A percentile compares a stretch with the other conserved stretches of the same genome.
Evolutionary conservation across 1,140 invertebrate genomes (phyloP).

Genomic region (Triops longicaudatus): DNA sequence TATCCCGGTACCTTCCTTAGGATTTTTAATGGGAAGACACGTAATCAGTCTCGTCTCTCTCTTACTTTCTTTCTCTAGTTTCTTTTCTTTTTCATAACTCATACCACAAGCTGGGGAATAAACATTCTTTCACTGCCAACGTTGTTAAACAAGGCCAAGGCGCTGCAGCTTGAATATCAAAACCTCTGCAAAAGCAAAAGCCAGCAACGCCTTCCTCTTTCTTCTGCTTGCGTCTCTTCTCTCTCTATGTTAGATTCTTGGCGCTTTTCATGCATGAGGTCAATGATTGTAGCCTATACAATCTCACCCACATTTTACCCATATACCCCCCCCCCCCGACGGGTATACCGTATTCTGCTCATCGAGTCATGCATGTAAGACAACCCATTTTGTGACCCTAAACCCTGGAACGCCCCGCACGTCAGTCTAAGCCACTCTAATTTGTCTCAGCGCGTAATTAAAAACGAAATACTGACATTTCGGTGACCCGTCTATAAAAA

Average conservation of each 20-base stretch:
- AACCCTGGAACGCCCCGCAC: slow-evolving; percentile 2
- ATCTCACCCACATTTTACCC: neutral
- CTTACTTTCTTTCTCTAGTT: too few species aligned
- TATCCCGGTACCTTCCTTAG: neutral
- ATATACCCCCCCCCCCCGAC: neutral
- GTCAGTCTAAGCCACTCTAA: slow-evolving; percentile 1
- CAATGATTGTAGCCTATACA: neutral
- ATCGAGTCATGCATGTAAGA: neutral
- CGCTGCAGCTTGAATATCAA: slow-evolving; percentile 7
- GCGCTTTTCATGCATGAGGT: too few species aligned
- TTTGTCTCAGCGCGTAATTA: neutral
- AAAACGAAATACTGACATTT: slow-evolving; percentile 1
- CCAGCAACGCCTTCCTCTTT: slow-evolving; percentile 10
- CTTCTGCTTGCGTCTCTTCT: neutral
- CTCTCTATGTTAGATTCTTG: too few species aligned
- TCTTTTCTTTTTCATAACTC: neutral
- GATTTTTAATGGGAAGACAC: neutral
- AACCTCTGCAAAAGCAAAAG: slow-evolving; percentile 6
- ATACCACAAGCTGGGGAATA: neutral
- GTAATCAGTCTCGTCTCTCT: neutral
- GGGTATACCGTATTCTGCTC: neutral
- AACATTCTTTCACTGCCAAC: slow-evolving; percentile 5
- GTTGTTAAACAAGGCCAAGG: slow-evolving; percentile 5
- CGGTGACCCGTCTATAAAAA: neutral
- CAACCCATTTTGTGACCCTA: neutral